Percentiles rank a stretch among this genome's conserved stretches.
Evolutionary conservation across 1,140 invertebrate species (phyloP).

Genomic region (Pachyrhynchus sulphureomaculatus): DNA sequence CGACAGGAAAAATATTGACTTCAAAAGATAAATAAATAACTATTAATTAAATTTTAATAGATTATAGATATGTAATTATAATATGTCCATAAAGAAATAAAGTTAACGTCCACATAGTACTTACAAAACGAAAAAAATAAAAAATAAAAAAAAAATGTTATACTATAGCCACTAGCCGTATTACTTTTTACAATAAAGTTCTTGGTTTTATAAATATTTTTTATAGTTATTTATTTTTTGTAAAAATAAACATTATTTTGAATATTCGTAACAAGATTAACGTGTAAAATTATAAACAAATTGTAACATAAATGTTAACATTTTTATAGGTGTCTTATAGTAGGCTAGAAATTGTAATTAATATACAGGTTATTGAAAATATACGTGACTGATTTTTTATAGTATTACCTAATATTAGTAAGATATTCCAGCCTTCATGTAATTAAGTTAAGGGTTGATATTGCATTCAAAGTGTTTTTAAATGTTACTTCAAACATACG

Average conservation of each 20-base stretch:
- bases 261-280: constrained; percentile 6
- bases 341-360: constrained; percentile 41
- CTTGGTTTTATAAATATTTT: no score
- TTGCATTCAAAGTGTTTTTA: constrained; percentile 3
- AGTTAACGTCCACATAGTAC: constrained; percentile 20
- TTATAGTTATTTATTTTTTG: constrained; percentile 42
- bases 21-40: no score
- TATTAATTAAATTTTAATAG: no score
- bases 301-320: constrained; percentile 48
- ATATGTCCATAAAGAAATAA: no score
- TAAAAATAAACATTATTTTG: constrained; percentile 36
- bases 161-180: neutral
- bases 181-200: neutral
- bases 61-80: no score
- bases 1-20: no score
- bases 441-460: neutral
- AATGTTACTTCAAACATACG: constrained; percentile 1
- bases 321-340: constrained; percentile 46
- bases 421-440: constrained; percentile 31
- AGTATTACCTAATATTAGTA: constrained; percentile 38
- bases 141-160: neutral
- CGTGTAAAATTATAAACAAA: constrained; percentile 16
- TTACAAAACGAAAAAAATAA: constrained; percentile 3
- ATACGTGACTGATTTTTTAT: constrained; percentile 43
- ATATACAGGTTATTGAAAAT: constrained; percentile 30